Evolutionary conservation across 30 jellyfish, hydroid and myxozoan genomes (phyloP), one percentile per base, ranked within the genome.

Genomic region (Hydractinia echinata): DNA sequence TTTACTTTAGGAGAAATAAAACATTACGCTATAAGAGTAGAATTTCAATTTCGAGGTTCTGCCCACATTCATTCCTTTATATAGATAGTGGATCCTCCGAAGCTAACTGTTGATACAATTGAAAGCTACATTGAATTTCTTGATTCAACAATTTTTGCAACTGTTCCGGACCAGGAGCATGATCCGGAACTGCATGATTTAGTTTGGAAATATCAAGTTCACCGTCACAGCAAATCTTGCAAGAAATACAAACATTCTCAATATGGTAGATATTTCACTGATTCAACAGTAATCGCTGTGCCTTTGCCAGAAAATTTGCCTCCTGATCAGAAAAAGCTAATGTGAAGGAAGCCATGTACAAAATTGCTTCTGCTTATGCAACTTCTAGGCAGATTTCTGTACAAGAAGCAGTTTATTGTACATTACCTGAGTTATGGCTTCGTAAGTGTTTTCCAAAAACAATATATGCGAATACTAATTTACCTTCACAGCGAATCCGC

Each of bases 1-100:
- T 5, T 6, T 5, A n/a, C n/a, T n/a, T n/a, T n/a, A n/a, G n/a
- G n/a, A n/a, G 5, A 15, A 4, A 18, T 50, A 21, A 16, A 5
- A 72, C 7, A 74, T 74, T 74, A 74, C 53, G 48, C 6, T 39
- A 74, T 74, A 20, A 5, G 61, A 13, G 83, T 74, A 5, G 83
- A 74, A 74, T 6, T 74, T 51, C 83, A 74, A 52, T 4, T 76
- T 8, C 6, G 83, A 4, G 83, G 83, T 7, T 15, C 55, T 6
- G 77, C 80, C 53, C 76, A 76, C 39, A 76, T 76, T 55, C 83
- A 76, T 76, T n/a, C 76, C 9, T 73, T 73, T 73, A 13, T 73
- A n/a, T 73, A 76, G 82, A 51, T 73, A 20, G 14, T 10, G 16
- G 50, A 73, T 73, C 44, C 82, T n/a, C 82, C 82, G 50, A 39